phyloP scores from a whole-genome alignment of 1,140 invertebrate genomes.

The Drosophila subpulchrella region DNA sequence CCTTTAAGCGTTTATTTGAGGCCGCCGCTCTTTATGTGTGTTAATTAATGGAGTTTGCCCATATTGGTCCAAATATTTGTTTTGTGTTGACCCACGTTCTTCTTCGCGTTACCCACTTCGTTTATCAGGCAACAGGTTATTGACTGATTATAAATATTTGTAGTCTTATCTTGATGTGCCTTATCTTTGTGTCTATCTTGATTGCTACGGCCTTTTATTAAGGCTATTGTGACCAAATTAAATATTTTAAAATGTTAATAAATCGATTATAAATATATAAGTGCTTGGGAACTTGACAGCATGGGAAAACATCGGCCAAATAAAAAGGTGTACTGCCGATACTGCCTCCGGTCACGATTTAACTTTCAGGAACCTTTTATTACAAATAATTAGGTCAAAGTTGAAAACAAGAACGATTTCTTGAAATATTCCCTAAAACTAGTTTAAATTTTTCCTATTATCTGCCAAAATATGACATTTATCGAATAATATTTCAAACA shows the following conservation, averaged over 20 bases:
- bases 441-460: too few species aligned
- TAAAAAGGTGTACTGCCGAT: neutral
- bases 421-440: too few species aligned
- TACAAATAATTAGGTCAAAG: too few species aligned
- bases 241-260: neutral
- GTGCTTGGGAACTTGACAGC: neutral
- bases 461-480: too few species aligned
- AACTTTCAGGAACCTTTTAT: too few species aligned
- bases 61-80: conserved; percentile 37
- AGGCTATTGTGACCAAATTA: neutral
- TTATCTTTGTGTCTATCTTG: conserved; percentile 53
- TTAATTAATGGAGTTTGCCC: conserved; percentile 57
- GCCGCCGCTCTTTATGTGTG: conserved; percentile 13
- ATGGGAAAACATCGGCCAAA: neutral
- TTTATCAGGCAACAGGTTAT: conserved; percentile 56
- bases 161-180: conserved; percentile 44
- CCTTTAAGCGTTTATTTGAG: conserved; percentile 6
- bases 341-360: too few species aligned
- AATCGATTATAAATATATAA: neutral
- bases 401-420: too few species aligned
- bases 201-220: conserved; percentile 21
- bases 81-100: conserved; percentile 33
- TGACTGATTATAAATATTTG: conserved; percentile 64
- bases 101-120: conserved; percentile 1
- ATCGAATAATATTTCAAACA: too few species aligned